A percentile compares a stretch with the other conserved stretches of the same genome.
phyloP scores from a whole-genome alignment of 2,888 invertebrate genomes.

The Spatulosminthurus flaviceps region DNA sequence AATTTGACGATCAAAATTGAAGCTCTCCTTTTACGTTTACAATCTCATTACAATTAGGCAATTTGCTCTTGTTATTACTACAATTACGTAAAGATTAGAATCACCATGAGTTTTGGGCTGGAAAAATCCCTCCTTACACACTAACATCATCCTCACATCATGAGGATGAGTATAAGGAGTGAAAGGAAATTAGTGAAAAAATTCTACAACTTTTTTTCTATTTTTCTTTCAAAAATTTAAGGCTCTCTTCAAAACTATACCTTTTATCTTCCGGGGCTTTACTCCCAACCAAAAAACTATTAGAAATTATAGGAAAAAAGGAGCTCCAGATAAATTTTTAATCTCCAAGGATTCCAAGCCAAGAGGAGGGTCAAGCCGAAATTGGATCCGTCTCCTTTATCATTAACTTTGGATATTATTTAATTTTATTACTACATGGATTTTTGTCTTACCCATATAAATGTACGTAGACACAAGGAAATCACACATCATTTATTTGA shows the following conservation, averaged over 20 bases:
- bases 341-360: neutral
- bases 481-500: neutral
- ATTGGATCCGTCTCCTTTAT: slow-evolving; percentile 3
- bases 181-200: neutral
- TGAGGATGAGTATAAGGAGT: neutral
- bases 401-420: slow-evolving; percentile 30
- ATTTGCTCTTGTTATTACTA: slow-evolving; percentile 46
- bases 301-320: too few species aligned
- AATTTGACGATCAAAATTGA: slow-evolving; percentile 47
- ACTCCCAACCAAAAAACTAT: too few species aligned
- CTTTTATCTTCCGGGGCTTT: too few species aligned
- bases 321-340: too few species aligned
- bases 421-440: too few species aligned
- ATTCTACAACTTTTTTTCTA: too few species aligned
- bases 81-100: slow-evolving; percentile 44
- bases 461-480: too few species aligned
- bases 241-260: too few species aligned
- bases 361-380: neutral
- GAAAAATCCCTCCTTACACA: neutral
- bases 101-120: slow-evolving; percentile 25
- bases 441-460: neutral
- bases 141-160: neutral
- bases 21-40: slow-evolving; percentile 42
- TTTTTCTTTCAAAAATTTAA: neutral
- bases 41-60: slow-evolving; percentile 46